A percentile compares a stretch with the other conserved stretches of the same genome.
Conservation (phyloP, 2,797 vertebrate species). For the Yasuhikotakia modesta region DNA sequence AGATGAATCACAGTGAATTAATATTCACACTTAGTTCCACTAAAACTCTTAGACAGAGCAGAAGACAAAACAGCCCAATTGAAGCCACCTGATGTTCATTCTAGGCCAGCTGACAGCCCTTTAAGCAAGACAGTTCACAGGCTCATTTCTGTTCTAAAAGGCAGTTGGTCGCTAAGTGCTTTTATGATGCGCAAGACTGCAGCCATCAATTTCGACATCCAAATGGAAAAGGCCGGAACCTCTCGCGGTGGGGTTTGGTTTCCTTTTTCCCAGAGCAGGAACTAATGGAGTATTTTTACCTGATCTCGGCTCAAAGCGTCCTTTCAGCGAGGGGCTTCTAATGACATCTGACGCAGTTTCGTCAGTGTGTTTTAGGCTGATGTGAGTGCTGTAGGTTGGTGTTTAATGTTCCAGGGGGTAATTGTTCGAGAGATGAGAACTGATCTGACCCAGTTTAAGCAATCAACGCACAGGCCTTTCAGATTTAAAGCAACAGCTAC, state of each 20-base stretch:
- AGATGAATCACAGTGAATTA: no score
- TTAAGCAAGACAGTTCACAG: slow-evolving; percentile 55
- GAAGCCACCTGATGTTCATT: slow-evolving; percentile 51
- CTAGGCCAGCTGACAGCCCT: slow-evolving; percentile 58
- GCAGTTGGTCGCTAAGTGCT: slow-evolving; percentile 51
- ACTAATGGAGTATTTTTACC: slow-evolving; percentile 59
- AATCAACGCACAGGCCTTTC: neutral
- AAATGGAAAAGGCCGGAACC: slow-evolving; percentile 58
- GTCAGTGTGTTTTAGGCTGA: slow-evolving; percentile 6
- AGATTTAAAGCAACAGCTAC: neutral
- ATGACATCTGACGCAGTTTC: slow-evolving; percentile 34
- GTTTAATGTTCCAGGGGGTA: slow-evolving; percentile 16
- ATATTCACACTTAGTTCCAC: neutral
- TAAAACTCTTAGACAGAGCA: slow-evolving; percentile 52
- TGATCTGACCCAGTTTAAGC: neutral
- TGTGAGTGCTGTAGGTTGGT: slow-evolving; percentile 23
- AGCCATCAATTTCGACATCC: slow-evolving; percentile 39
- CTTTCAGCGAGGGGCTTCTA: slow-evolving; percentile 57
- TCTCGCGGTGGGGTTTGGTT: slow-evolving; percentile 62
- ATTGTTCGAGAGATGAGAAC: slow-evolving; percentile 13
- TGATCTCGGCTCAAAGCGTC: slow-evolving; percentile 62
- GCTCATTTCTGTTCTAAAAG: slow-evolving; percentile 50
- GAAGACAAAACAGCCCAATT: slow-evolving; percentile 45
- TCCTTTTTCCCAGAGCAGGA: slow-evolving; percentile 63
- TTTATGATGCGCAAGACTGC: slow-evolving; percentile 49